A percentile compares a stretch with the other conserved stretches of the same genome.
Conservation (phyloP, 53 echinoderm and acorn worm species). For the Holothuria scabra region DNA sequence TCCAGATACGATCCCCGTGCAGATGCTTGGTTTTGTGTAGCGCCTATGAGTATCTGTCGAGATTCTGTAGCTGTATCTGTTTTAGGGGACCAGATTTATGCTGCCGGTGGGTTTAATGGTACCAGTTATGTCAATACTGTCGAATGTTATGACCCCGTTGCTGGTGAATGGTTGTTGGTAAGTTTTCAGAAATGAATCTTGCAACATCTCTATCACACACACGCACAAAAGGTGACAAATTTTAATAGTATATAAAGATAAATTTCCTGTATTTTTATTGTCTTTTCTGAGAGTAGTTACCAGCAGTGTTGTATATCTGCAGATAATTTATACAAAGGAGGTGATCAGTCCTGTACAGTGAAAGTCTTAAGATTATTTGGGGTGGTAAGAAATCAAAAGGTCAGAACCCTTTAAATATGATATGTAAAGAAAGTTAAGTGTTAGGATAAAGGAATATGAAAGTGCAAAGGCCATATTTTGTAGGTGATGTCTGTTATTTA, state of each 20-base stretch:
- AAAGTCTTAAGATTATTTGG: too few relatives aligned
- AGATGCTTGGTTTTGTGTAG: slow-evolving; percentile 85
- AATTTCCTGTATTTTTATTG: too few relatives aligned
- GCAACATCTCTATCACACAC: background rate
- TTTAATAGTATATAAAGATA: background rate
- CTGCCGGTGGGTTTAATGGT: slow-evolving; percentile 95
- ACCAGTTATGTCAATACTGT: slow-evolving; percentile 85
- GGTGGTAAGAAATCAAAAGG: too few relatives aligned
- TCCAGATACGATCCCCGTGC: slow-evolving; percentile 90
- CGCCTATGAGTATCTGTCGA: slow-evolving; percentile 93
- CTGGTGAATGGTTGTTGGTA: slow-evolving; percentile 86
- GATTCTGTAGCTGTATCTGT: slow-evolving; percentile 96
- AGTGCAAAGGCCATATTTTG: too few relatives aligned
- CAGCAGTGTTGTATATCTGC: too few relatives aligned
- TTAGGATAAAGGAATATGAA: too few relatives aligned
- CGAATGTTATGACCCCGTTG: slow-evolving; percentile 93
- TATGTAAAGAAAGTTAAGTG: too few relatives aligned
- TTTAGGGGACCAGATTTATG: slow-evolving; percentile 91
- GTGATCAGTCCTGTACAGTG: too few relatives aligned
- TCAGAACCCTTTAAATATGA: too few relatives aligned
- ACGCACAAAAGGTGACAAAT: background rate
- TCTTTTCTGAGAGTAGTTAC: too few relatives aligned
- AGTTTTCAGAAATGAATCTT: slow-evolving; percentile 26
- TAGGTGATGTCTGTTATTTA: too few relatives aligned
- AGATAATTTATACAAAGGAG: too few relatives aligned